These are phyloP conservation scores for Cerastis rubricosa DNA, from an alignment of 2,888 invertebrate species.

Conservation along the genomic window DNA sequence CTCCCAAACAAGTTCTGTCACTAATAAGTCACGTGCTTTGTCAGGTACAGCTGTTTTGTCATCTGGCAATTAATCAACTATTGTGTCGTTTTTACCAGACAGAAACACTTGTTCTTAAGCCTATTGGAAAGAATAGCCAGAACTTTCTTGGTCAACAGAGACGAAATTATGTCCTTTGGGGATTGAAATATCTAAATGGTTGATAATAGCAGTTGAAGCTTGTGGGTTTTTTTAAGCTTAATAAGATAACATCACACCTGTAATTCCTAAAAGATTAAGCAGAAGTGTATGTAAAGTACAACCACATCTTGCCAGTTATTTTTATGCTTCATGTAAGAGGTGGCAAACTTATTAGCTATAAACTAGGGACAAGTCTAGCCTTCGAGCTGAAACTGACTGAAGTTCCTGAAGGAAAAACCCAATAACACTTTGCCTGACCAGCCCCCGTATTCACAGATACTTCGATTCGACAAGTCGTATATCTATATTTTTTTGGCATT, in stretches of 20 bases:
- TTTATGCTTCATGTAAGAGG: neutral
- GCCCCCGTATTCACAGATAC: too few species aligned
- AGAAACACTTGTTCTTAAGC: slow-evolving; percentile 62
- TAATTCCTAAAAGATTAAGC: neutral
- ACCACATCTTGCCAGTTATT: too few species aligned
- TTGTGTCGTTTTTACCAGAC: slow-evolving; percentile 55
- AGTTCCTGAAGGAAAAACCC: neutral
- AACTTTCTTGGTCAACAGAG: slow-evolving; percentile 33
- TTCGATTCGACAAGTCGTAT: too few species aligned
- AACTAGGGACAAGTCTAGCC: neutral
- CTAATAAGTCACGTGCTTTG: slow-evolving; percentile 43
- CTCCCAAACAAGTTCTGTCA: slow-evolving; percentile 56
- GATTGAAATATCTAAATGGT: neutral
- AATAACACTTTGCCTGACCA: neutral
- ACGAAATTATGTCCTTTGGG: slow-evolving; percentile 32
- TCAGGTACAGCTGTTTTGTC: slow-evolving; percentile 45
- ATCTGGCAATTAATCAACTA: slow-evolving; percentile 60
- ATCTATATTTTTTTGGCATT: too few species aligned
- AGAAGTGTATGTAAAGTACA: neutral
- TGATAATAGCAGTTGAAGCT: neutral
- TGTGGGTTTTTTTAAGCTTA: neutral
- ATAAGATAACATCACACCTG: neutral
- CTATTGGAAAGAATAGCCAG: slow-evolving; percentile 33
- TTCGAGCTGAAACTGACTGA: neutral
- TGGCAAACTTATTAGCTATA: too few species aligned